Evolutionary conservation across 2,888 invertebrate species (phyloP), one percentile per base, ranked within the genome.

Genomic region (Ditula angustiorana): DNA sequence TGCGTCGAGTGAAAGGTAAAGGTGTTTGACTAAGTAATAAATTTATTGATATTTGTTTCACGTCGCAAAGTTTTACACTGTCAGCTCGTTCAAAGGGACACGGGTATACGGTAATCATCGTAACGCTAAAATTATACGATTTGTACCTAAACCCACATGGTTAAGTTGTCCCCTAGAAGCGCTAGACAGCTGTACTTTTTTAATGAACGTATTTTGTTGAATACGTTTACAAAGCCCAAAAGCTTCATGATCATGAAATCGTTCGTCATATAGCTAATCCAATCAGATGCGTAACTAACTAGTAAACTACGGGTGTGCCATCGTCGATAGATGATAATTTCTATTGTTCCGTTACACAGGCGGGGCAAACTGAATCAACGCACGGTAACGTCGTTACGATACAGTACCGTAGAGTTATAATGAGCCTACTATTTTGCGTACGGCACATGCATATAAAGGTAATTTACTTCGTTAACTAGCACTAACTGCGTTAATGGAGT

Each of bases 381-480:
- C 64, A 70, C 66, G 69, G 71, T 83, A 84, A 81, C 74, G 66
- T 73, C 66, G 77, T 84, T 81, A 83, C 53, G 68, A 72, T 73
- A 77, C 73, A 70, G 77, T 72, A 65, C 69, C 67, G 70, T 49
- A n/a, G 50, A 59, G 59, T 76, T 76, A 76, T 78, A 75, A 76
- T 73, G 72, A 72, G 75, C 74, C 71, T 70, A 77, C 68, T 71
- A 74, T 81, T 80, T 79, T 76, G 74, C 74, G 75, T 72, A 78
- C 75, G 77, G 71, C 72, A 74, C 77, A 70, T 74, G 81, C 80
- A 80, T 83, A 76, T 73, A 75, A 77, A 76, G 71, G 68, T 80
- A 79, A 84, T 82, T 82, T 78, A 67, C 77, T 80, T 73, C 68
- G 73, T 75, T 78, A 78, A 70, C 74, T 61, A 65, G 64, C 73